Conservation (phyloP, 1,140 invertebrate species). For the Eriocheir sinensis region DNA sequence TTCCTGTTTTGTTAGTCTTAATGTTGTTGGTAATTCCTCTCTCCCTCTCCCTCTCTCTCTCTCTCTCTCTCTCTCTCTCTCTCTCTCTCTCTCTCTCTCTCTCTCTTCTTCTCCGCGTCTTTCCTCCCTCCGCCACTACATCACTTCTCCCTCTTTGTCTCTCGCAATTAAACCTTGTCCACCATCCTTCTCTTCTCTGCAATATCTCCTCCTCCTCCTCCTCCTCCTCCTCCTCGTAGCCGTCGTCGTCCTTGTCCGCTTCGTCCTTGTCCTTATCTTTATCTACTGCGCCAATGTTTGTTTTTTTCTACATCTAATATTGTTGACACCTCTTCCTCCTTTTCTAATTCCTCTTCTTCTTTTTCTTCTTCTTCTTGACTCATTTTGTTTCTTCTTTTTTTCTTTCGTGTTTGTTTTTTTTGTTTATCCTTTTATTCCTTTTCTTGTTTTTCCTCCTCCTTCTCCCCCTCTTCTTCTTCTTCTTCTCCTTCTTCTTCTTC, state of each 20-base stretch:
- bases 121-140: neutral
- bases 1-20: neutral
- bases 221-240: neutral
- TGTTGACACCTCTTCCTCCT: too few species aligned
- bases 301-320: too few species aligned
- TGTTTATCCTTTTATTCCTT: too few species aligned
- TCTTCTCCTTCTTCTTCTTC: too few species aligned
- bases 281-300: too few species aligned
- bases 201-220: neutral
- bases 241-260: too few species aligned
- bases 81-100: neutral
- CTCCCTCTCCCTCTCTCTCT: slow-evolving; percentile 20
- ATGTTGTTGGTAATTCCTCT: neutral
- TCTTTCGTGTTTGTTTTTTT: too few species aligned
- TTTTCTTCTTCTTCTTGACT: too few species aligned
- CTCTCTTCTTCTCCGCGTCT: neutral
- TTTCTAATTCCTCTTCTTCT: too few species aligned
- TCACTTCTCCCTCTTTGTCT: slow-evolving; percentile 23
- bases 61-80: neutral
- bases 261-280: too few species aligned
- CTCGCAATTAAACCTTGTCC: slow-evolving; percentile 24
- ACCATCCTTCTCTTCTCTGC: slow-evolving; percentile 13
- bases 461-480: neutral
- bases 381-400: too few species aligned
- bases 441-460: neutral